A percentile compares a stretch with the other conserved stretches of the same genome.
Evolutionary conservation across 2,797 vertebrate genomes (phyloP).

Genomic region (Enteromius radiatus): DNA sequence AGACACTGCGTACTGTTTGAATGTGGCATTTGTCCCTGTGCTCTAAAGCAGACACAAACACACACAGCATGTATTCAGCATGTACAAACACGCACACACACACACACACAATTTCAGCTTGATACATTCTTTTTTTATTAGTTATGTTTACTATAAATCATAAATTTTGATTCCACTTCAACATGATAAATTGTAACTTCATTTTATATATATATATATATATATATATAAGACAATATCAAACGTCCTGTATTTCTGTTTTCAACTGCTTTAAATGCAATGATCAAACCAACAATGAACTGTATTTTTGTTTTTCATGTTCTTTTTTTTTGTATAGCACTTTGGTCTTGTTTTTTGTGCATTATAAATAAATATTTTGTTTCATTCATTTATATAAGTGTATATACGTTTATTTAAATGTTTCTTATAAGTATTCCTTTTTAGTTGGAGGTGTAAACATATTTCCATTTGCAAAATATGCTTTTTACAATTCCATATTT

Average conservation of each 20-base stretch:
- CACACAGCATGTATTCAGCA: background rate
- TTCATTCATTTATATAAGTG: too few species aligned
- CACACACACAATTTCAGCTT: background rate
- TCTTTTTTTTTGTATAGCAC: background rate
- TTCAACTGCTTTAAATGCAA: background rate
- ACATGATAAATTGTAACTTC: too few species aligned
- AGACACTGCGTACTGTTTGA: constrained; percentile 44
- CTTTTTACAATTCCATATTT: background rate
- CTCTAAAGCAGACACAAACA: constrained; percentile 22
- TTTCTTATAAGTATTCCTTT: background rate
- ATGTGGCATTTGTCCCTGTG: constrained; percentile 37
- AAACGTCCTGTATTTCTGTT: background rate
- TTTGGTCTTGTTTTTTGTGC: background rate
- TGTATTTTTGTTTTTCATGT: background rate
- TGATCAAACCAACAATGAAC: background rate
- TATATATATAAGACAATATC: too few species aligned
- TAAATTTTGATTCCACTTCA: background rate
- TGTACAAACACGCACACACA: background rate
- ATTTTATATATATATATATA: too few species aligned
- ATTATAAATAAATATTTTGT: background rate
- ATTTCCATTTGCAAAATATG: background rate
- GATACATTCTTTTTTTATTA: too few species aligned
- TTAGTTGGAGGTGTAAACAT: background rate
- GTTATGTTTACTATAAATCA: too few species aligned
- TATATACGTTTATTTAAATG: too few species aligned